Percentiles rank a stretch among this genome's conserved stretches.
Conservation (phyloP, 1,140 invertebrate species). For the Sweltsa coloradensis region DNA sequence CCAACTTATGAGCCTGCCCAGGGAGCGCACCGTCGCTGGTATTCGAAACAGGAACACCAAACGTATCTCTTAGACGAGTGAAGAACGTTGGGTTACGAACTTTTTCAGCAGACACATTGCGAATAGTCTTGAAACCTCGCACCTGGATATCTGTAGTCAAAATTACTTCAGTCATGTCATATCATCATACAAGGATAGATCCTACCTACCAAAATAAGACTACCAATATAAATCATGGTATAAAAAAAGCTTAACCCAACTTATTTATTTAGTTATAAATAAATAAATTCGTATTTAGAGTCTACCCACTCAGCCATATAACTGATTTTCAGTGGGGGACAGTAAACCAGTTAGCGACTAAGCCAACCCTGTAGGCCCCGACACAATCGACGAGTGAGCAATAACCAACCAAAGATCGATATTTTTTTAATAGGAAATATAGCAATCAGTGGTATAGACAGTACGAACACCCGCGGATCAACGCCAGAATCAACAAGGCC, state of each 20-base stretch:
- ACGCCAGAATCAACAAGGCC: too few species aligned
- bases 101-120: constrained; percentile 50
- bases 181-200: neutral
- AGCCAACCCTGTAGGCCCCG: too few species aligned
- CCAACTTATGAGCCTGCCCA: constrained; percentile 5
- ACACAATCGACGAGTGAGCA: too few species aligned
- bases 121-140: constrained; percentile 61
- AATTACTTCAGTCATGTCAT: neutral
- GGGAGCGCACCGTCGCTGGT: constrained; percentile 28
- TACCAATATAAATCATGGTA: neutral
- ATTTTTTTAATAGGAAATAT: too few species aligned
- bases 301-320: neutral
- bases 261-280: neutral
- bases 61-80: constrained; percentile 17
- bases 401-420: too few species aligned
- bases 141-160: constrained; percentile 32
- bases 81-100: constrained; percentile 49
- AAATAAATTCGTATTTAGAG: neutral
- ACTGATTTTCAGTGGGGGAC: neutral
- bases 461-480: too few species aligned
- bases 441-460: too few species aligned
- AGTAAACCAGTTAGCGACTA: neutral
- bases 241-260: neutral
- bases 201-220: neutral
- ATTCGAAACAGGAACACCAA: constrained; percentile 25